phyloP scores from a whole-genome alignment of 2,888 invertebrate species.

The Eugnorisma glareosa region DNA sequence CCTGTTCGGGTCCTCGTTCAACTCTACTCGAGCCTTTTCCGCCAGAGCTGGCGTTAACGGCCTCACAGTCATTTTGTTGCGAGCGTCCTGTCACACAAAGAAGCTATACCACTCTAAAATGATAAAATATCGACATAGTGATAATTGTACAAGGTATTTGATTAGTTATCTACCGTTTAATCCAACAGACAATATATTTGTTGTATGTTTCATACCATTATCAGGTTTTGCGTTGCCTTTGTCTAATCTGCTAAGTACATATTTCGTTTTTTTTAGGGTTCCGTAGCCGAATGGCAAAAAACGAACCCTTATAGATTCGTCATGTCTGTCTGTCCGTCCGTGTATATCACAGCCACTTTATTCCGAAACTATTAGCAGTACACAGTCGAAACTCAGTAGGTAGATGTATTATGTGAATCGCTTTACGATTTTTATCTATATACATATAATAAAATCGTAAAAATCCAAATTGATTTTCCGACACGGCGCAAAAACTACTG shows the following conservation, averaged over 20 bases:
- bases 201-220: conserved; percentile 32
- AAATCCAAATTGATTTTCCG: too few relatives aligned
- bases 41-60: conserved; percentile 76
- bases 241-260: conserved; percentile 26
- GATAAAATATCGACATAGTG: conserved; percentile 48
- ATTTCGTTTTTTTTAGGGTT: conserved; percentile 6
- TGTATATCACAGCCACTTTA: too few relatives aligned
- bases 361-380: too few relatives aligned
- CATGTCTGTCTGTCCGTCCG: too few relatives aligned
- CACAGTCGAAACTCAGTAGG: too few relatives aligned
- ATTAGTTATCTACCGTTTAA: conserved; percentile 69
- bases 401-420: too few relatives aligned
- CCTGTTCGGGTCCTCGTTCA: conserved; percentile 89
- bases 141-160: conserved; percentile 62
- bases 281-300: too few relatives aligned
- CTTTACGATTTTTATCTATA: too few relatives aligned
- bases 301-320: too few relatives aligned
- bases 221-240: conserved; percentile 17
- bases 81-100: conserved; percentile 46
- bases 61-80: conserved; percentile 76
- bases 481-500: too few relatives aligned
- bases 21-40: conserved; percentile 87
- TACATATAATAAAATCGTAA: too few relatives aligned
- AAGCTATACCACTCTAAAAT: conserved; percentile 47
- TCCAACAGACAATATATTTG: conserved; percentile 43